Evolutionary conservation across 2,113 vertebrate species (phyloP).

Genomic region (Uria lomvia): DNA sequence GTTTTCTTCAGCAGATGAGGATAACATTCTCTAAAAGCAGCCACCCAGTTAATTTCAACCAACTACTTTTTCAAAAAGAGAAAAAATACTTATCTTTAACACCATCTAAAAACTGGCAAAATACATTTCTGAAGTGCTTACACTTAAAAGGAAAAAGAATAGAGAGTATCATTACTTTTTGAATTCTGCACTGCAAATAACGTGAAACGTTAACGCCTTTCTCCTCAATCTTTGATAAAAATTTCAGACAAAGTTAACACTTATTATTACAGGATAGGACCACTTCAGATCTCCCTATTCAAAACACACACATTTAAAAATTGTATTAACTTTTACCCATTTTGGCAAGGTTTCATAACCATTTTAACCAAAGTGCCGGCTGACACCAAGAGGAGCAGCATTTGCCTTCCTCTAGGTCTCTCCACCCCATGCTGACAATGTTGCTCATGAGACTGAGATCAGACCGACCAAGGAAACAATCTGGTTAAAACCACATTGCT

Average conservation of each 20-base stretch:
- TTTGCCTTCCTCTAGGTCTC: too few species aligned
- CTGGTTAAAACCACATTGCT: neutral
- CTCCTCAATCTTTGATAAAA: neutral
- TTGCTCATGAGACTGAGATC: neutral
- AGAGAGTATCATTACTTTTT: neutral
- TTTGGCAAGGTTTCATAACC: neutral
- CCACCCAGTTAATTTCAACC: neutral
- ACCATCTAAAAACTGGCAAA: neutral
- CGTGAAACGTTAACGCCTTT: neutral
- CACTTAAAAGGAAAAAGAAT: neutral
- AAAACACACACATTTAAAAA: neutral
- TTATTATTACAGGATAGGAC: neutral
- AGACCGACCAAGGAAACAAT: neutral
- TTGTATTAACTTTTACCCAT: neutral
- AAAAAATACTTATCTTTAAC: neutral
- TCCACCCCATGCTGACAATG: too few species aligned
- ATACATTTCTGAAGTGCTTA: neutral
- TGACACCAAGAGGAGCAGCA: neutral
- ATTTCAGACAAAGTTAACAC: neutral
- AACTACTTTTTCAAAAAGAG: neutral
- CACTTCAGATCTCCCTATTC: neutral
- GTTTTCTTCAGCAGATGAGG: neutral
- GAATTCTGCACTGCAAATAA: neutral
- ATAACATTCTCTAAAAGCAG: neutral
- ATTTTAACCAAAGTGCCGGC: neutral